phyloP scores from a whole-genome alignment of 2,888 invertebrate genomes.

The Zygaena filipendulae region DNA sequence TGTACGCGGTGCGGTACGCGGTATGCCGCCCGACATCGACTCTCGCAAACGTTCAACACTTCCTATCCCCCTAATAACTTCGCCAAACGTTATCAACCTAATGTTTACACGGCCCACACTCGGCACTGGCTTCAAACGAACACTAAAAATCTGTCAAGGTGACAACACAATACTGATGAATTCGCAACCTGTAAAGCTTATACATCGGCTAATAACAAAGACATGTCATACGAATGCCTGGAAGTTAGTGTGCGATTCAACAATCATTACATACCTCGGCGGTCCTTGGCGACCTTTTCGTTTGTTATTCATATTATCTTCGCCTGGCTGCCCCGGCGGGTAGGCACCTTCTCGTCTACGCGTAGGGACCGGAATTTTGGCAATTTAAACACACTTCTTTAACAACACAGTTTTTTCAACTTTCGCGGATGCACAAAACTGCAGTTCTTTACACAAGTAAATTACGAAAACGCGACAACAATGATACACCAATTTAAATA shows the following conservation, averaged over 20 bases:
- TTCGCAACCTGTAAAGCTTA: too few species aligned
- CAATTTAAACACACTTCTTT: slow-evolving; percentile 63
- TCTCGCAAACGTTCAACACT: slow-evolving; percentile 8
- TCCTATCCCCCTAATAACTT: too few species aligned
- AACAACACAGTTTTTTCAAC: slow-evolving; percentile 70
- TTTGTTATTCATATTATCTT: slow-evolving; percentile 81
- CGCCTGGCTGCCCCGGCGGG: slow-evolving; percentile 73
- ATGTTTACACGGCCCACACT: slow-evolving; percentile 51
- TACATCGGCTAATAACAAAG: slow-evolving; percentile 64
- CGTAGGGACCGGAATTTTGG: slow-evolving; percentile 90
- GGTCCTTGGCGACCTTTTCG: slow-evolving; percentile 86
- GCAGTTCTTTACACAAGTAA: slow-evolving; percentile 63
- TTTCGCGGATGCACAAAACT: slow-evolving; percentile 69
- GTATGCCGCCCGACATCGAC: slow-evolving; percentile 26
- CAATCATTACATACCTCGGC: too few species aligned
- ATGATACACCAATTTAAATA: slow-evolving; percentile 60
- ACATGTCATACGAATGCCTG: slow-evolving; percentile 47
- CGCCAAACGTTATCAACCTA: too few species aligned
- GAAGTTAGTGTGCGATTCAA: slow-evolving; percentile 41
- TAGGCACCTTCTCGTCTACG: slow-evolving; percentile 83
- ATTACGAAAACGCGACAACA: slow-evolving; percentile 61
- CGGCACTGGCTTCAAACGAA: too few species aligned
- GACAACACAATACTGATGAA: slow-evolving; percentile 33
- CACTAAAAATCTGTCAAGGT: slow-evolving; percentile 40
- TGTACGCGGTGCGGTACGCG: slow-evolving; percentile 32